phyloP scores from a whole-genome alignment of 2,113 vertebrate species.

The Psophia crepitans region DNA sequence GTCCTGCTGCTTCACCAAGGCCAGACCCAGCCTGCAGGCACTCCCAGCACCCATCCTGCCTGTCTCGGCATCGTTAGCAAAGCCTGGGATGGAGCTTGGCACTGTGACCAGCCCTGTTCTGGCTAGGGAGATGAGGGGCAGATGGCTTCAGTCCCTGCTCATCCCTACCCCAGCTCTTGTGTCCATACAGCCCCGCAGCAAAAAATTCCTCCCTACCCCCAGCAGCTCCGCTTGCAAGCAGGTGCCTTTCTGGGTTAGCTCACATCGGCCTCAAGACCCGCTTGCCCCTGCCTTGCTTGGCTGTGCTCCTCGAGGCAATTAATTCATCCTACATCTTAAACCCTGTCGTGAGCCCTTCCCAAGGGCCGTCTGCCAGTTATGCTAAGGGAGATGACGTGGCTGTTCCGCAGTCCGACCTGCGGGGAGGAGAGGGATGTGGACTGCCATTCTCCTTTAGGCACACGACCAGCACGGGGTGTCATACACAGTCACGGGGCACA shows the following conservation, averaged over 20 bases:
- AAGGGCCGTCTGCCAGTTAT: not conserved
- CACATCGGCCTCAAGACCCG: fast-evolving
- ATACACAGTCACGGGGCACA: fast-evolving
- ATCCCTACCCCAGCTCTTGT: not conserved
- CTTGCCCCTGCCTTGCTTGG: not conserved
- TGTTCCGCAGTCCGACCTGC: fast-evolving
- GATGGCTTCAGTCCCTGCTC: not conserved
- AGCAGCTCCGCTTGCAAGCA: not conserved
- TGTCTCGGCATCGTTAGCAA: not conserved
- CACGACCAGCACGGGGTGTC: not conserved
- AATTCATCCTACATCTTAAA: not conserved
- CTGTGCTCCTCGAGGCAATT: not conserved
- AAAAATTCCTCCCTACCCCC: not conserved
- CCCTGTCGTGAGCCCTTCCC: not conserved
- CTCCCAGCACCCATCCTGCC: not conserved
- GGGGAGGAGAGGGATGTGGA: not conserved
- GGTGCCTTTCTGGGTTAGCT: not conserved
- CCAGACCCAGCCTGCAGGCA: not conserved
- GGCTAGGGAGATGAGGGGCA: not conserved
- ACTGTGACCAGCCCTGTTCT: not conserved
- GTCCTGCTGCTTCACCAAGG: not conserved
- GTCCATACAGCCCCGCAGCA: not conserved
- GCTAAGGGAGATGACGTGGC: not conserved
- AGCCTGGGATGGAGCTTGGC: not conserved
- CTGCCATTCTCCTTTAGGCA: not conserved